phyloP scores from a whole-genome alignment of 2,888 invertebrate species.

The Rhamphomyia laevipes region DNA sequence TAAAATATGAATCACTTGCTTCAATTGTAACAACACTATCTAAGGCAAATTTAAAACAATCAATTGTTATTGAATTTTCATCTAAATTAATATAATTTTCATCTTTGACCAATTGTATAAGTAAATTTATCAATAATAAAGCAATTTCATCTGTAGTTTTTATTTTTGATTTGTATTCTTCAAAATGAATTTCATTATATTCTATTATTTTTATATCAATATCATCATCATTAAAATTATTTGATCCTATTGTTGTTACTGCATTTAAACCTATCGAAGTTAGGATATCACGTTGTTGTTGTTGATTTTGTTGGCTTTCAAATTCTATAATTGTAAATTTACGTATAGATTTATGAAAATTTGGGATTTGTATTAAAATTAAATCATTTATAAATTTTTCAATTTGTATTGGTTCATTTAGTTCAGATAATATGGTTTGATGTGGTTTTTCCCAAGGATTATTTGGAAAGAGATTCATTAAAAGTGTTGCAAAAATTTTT shows the following conservation, averaged over 20 bases:
- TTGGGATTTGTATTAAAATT: slow-evolving; percentile 21
- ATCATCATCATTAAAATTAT: neutral
- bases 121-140: slow-evolving; percentile 26
- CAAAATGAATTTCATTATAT: slow-evolving; percentile 12
- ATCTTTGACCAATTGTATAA: slow-evolving; percentile 26
- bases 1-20: slow-evolving; percentile 14
- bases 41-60: slow-evolving; percentile 30
- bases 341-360: slow-evolving; percentile 7
- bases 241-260: slow-evolving; percentile 1
- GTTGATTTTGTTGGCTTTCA: slow-evolving; percentile 2
- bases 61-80: slow-evolving; percentile 25
- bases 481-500: slow-evolving; percentile 28
- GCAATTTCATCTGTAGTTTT: slow-evolving; percentile 33
- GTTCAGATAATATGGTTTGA: slow-evolving; percentile 2
- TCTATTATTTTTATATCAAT: slow-evolving; percentile 1
- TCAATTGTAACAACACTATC: slow-evolving; percentile 23
- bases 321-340: slow-evolving; percentile 5
- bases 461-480: slow-evolving; percentile 35
- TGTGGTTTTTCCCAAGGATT: slow-evolving; percentile 28
- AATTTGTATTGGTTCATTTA: slow-evolving; percentile 19
- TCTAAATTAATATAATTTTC: slow-evolving; percentile 24
- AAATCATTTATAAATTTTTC: slow-evolving; percentile 25
- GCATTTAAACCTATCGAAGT: neutral
- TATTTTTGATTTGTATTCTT: slow-evolving; percentile 17
- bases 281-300: neutral